Percentiles rank a stretch among this genome's conserved stretches.
Evolutionary conservation across 2,797 vertebrate genomes (phyloP).

Genomic region (Lepilemur septentrionalis): DNA sequence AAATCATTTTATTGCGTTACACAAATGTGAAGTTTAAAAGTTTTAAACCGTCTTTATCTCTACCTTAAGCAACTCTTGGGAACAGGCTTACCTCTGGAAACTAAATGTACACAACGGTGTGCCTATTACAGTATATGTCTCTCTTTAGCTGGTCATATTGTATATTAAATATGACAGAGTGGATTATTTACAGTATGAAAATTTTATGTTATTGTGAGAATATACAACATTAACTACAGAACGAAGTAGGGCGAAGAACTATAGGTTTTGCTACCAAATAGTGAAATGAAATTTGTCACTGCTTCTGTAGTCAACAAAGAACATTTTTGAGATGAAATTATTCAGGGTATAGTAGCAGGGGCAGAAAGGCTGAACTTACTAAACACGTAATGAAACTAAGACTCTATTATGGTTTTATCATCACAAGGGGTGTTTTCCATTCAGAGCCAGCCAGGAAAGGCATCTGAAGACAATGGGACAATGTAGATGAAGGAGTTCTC

Average conservation of each 20-base stretch:
- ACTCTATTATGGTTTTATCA: not conserved
- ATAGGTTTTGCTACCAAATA: not conserved
- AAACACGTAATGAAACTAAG: not conserved
- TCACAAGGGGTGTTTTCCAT: not conserved
- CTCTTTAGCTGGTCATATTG: constrained; percentile 26
- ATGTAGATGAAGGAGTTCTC: not conserved
- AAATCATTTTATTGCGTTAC: constrained; percentile 73
- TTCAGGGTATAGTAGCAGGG: not conserved
- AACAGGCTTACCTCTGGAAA: constrained; percentile 55
- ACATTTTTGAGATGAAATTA: constrained; percentile 34
- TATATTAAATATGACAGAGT: not conserved
- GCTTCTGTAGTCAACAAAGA: constrained; percentile 16
- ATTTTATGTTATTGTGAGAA: constrained; percentile 39
- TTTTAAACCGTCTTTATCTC: constrained; percentile 73
- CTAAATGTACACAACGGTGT: not conserved
- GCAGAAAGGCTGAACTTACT: not conserved
- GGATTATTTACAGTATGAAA: constrained; percentile 30
- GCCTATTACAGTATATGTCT: not conserved
- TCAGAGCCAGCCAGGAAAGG: not conserved
- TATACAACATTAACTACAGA: constrained; percentile 23
- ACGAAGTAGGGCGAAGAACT: not conserved
- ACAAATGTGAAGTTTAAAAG: constrained; percentile 63
- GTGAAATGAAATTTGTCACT: constrained; percentile 7
- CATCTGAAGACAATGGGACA: not conserved
- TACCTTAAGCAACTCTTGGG: constrained; percentile 56